Evolutionary conservation across 2,797 vertebrate genomes (phyloP).

Genomic region (Ctenochaetus hawaiiensis): DNA sequence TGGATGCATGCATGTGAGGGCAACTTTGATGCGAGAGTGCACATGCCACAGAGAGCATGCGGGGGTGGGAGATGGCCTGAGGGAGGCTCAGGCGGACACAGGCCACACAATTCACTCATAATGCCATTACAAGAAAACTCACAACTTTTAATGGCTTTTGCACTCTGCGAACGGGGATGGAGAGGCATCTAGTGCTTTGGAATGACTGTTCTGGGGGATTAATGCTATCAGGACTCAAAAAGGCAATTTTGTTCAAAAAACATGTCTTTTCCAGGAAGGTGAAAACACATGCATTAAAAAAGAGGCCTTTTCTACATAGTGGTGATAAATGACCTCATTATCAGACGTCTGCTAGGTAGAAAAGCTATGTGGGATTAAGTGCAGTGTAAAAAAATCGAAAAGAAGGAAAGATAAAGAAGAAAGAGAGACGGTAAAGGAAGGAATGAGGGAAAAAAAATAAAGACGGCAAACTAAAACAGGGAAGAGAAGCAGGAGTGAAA

Average conservation of each 20-base stretch:
- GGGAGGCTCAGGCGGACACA: conserved; percentile 45
- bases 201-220: conserved; percentile 80
- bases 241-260: conserved; percentile 80
- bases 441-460: neutral
- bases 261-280: conserved; percentile 65
- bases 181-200: conserved; percentile 62
- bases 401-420: conserved; percentile 15
- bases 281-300: conserved; percentile 69
- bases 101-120: conserved; percentile 67
- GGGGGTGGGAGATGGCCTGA: conserved; percentile 40
- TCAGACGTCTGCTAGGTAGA: conserved; percentile 63
- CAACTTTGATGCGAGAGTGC: conserved; percentile 1
- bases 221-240: conserved; percentile 76
- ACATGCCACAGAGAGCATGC: conserved; percentile 34
- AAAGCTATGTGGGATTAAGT: conserved; percentile 69
- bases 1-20: conserved; percentile 7
- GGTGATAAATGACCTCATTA: conserved; percentile 80
- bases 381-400: conserved; percentile 39
- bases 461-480: neutral
- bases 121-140: conserved; percentile 73
- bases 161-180: conserved; percentile 51
- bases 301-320: conserved; percentile 56
- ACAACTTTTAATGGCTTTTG: conserved; percentile 85
- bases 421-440: neutral
- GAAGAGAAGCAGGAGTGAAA: neutral